phyloP scores from a whole-genome alignment of 2,797 vertebrate genomes.

The Gymnothorax javanicus region DNA sequence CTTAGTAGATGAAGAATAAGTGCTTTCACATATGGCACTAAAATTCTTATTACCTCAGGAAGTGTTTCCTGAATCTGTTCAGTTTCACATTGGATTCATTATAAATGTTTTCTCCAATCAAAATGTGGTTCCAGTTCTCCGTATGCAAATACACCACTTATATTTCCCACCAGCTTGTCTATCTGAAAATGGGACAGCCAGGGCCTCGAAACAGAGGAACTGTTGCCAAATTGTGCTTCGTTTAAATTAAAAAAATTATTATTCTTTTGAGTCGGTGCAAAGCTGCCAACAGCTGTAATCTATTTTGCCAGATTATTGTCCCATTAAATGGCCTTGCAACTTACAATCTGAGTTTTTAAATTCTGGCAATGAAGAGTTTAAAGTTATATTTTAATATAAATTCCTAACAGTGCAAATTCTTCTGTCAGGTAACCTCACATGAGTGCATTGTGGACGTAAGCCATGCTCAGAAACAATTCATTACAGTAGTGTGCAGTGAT shows the following conservation, averaged over 20 bases:
- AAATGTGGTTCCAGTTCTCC: background rate
- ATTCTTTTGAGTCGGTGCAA: background rate
- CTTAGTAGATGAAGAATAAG: background rate
- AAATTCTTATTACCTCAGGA: slow-evolving; percentile 5
- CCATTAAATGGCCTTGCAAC: background rate
- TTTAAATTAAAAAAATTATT: background rate
- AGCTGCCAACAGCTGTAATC: background rate
- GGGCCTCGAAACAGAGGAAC: background rate
- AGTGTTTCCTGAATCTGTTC: background rate
- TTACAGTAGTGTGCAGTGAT: too few relatives aligned
- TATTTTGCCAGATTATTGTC: slow-evolving; percentile 1
- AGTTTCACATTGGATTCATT: background rate
- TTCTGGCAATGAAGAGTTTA: too few relatives aligned
- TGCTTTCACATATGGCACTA: background rate
- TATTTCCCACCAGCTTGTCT: slow-evolving; percentile 1
- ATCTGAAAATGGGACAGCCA: slow-evolving; percentile 1
- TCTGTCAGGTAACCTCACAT: too few relatives aligned
- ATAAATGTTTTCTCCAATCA: background rate
- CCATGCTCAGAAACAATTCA: too few relatives aligned
- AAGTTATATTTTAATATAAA: too few relatives aligned
- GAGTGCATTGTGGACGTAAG: too few relatives aligned
- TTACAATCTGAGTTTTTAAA: background rate
- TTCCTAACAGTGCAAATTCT: too few relatives aligned
- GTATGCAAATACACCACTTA: background rate
- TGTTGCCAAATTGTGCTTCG: background rate